Evolutionary conservation across 35 echinoderm and acorn worm species (phyloP).

Genomic region (Diadema setosum): DNA sequence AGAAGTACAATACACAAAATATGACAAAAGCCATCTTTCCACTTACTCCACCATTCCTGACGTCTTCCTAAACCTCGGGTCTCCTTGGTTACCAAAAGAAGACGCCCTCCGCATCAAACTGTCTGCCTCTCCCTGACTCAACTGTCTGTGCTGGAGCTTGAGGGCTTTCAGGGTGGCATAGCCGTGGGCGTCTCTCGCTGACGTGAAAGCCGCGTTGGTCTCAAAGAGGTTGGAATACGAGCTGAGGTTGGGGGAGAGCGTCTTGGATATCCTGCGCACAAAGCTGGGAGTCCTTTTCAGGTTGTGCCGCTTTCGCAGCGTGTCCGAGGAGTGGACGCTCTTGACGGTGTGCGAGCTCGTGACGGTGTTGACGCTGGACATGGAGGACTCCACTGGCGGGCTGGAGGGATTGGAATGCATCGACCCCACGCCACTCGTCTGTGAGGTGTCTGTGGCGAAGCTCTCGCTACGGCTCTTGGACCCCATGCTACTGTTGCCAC

Average conservation of each 20-base stretch:
- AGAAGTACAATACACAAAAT: too few species aligned
- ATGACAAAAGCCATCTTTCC: too few species aligned
- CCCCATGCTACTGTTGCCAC: conserved; percentile 81
- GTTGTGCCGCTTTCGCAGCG: conserved; percentile 76
- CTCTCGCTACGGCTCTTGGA: conserved; percentile 98
- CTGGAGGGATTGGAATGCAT: conserved; percentile 87
- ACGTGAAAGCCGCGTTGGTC: conserved; percentile 79
- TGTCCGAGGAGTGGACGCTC: conserved; percentile 87
- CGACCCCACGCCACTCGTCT: conserved; percentile 85
- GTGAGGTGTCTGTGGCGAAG: conserved; percentile 85
- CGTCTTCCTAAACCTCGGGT: not conserved
- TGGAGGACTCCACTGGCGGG: conserved; percentile 76
- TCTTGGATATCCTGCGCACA: conserved; percentile 64
- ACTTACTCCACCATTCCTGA: conserved; percentile 64
- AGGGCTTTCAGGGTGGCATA: conserved; percentile 80
- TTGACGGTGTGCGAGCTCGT: conserved; percentile 86
- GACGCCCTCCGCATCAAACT: not conserved
- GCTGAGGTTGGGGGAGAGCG: conserved; percentile 61
- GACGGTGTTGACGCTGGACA: conserved; percentile 84
- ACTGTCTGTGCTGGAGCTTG: conserved; percentile 52
- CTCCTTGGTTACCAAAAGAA: conserved; percentile 28
- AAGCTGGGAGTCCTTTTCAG: conserved; percentile 90
- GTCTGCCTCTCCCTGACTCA: not conserved
- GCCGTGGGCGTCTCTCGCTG: conserved; percentile 67
- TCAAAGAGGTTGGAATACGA: conserved; percentile 68